Evolutionary conservation across 2,888 invertebrate genomes (phyloP), one percentile per base, ranked within the genome.

Genomic region (Pristionchus fissidentatus): DNA sequence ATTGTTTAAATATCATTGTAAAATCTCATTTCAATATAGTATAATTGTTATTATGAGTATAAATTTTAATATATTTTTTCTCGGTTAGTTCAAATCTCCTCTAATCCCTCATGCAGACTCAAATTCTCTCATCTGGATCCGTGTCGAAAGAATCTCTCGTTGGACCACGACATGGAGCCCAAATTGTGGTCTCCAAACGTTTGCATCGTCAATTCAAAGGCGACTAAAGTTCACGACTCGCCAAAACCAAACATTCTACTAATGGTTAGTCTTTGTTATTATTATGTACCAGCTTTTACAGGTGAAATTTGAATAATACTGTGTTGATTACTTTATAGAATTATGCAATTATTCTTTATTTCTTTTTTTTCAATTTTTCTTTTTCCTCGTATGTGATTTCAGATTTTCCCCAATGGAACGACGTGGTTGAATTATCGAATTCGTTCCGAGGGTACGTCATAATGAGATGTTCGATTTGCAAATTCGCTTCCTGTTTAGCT

Each of bases 111-210:
- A 22, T 85, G 15, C 86, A 88, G 88, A 80, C 62, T 88, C 8
- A 84, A 88, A 22, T 91, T 91, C 84, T 85, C 84, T 3, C 89
- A 91, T 55, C 73, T 91, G 60, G 91, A 91, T 77, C 91, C 91
- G 0, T 91, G 91, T 73, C 87, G 91, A 0, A 87, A 85, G 60
- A 91, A 91, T 79, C 85, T 91, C 1, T 91, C 91, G 10, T 78
- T 91, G 41, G 91, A 91, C 84, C 91, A 91, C 84, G 91, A 91
- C 80, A 91, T 91, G 90, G 91, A 91, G 75, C 91, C 91, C 3
- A 87, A 88, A 62, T 78, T 91, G 10, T 91, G 91, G 91, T 89
- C 90, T 4, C 91, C 91, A 8, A 91, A 91, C 85, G 91, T 91
- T n/a, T 91, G 91, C 83, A 89, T 91, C 26, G 91, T 91, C 38